Conservation (phyloP, 2,888 invertebrate species). For the Mesoligia furuncula region DNA sequence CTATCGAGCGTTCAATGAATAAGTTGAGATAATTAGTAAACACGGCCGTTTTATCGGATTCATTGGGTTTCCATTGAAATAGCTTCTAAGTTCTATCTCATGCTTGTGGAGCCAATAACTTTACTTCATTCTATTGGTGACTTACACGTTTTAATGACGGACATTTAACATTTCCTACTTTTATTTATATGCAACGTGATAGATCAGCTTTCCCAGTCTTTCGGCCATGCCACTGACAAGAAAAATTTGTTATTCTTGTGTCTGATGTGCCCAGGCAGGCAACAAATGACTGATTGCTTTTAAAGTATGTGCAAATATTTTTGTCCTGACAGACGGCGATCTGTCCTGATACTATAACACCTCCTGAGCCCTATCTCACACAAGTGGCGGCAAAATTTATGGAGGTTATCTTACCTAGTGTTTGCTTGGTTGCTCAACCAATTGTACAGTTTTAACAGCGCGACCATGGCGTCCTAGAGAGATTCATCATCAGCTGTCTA, state of each 20-base stretch:
- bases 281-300: background rate
- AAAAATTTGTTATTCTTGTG: background rate
- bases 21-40: slow-evolving; percentile 33
- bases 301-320: background rate
- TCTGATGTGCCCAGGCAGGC: background rate
- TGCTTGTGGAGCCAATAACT: background rate
- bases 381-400: too few species aligned
- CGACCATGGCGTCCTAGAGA: background rate
- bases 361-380: too few species aligned
- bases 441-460: background rate
- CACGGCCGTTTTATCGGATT: background rate
- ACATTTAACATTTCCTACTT: background rate
- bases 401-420: background rate
- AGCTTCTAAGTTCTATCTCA: background rate
- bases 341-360: background rate
- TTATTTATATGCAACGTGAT: background rate
- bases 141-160: background rate
- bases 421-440: background rate
- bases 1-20: slow-evolving; percentile 36
- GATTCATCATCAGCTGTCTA: background rate
- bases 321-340: background rate
- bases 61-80: slow-evolving; percentile 16
- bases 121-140: background rate
- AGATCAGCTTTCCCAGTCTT: background rate
- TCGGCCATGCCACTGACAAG: background rate